Base-by-base conservation (phyloP, 2,888 invertebrate species). In the Agriopis aurantiaria region DNA sequence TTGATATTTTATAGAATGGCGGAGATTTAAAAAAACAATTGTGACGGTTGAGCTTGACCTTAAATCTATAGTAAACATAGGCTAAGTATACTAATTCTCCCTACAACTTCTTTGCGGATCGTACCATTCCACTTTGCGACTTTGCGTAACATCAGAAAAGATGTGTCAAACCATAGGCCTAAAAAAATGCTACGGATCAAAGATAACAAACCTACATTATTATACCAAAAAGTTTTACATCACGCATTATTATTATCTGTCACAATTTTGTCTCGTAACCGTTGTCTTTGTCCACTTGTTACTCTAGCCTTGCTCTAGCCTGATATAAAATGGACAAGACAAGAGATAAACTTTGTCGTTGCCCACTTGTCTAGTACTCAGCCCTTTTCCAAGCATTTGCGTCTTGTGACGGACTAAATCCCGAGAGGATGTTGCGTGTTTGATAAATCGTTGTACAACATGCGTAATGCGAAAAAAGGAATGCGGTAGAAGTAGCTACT, bases 361-460 rank as follows among this genome's bases (percentile, higher is more conserved):
- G 45, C 43, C 59, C n/a, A 46, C 45, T 51, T 12, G 3, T 8
- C 43, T 65, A 68, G 69, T 43, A 55, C 64, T 59, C 2, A 69
- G 72, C 60, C 73, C 74, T 73, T 74, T 68, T 74, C 69, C 71
- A 65, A 68, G 41, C 56, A 68, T 49, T 65, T 43, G 63, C 62
- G 72, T 60, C 49, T 66, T 58, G 56, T 66, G 77, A 71, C 73
- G 65, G 33, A 51, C 62, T 41, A 66, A 69, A 73, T 70, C 77
- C 74, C 74, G 0, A 10, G 56, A 69, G 73, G 65, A 66, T 64
- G 63, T 72, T 70, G 75, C 64, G 75, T 75, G 67, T 69, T 73
- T 77, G 77, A 77, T 72, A 73, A 74, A 77, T 77, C 48, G 71
- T 75, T 60, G 63, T 58, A 61, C 51, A 14, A 62, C 65, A 69